phyloP scores from a whole-genome alignment of 2,113 vertebrate genomes.

The Menidia beryllina region DNA sequence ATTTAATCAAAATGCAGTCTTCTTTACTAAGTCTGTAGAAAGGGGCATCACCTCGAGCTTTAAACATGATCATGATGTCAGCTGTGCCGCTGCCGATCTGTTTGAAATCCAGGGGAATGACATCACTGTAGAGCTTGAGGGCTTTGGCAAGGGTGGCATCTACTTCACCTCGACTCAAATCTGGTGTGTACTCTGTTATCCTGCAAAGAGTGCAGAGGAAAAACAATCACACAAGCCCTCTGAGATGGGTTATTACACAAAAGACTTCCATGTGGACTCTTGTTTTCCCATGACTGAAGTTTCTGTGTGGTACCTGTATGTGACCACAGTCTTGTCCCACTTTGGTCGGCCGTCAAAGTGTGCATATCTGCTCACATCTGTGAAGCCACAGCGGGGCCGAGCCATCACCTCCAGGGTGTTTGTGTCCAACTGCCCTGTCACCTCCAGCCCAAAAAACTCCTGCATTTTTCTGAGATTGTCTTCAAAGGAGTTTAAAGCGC shows the following conservation, averaged over 20 bases:
- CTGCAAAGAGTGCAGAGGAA: slow-evolving; percentile 68
- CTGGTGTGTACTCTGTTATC: slow-evolving; percentile 83
- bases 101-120: slow-evolving; percentile 83
- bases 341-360: slow-evolving; percentile 73
- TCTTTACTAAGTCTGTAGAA: background rate
- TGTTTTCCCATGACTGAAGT: background rate
- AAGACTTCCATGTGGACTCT: background rate
- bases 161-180: slow-evolving; percentile 76
- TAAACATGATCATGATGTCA: slow-evolving; percentile 85
- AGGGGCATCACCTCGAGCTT: slow-evolving; percentile 19
- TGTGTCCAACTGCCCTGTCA: slow-evolving; percentile 80
- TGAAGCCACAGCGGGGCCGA: slow-evolving; percentile 83
- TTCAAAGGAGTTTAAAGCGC: slow-evolving; percentile 48
- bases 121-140: slow-evolving; percentile 84
- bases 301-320: slow-evolving; percentile 83
- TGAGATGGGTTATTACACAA: background rate
- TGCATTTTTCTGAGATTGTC: slow-evolving; percentile 83
- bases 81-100: slow-evolving; percentile 65
- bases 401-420: slow-evolving; percentile 78
- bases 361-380: slow-evolving; percentile 71
- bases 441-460: slow-evolving; percentile 80
- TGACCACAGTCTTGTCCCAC: slow-evolving; percentile 83
- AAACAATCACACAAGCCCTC: background rate
- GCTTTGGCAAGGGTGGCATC: slow-evolving; percentile 79
- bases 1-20: background rate